A percentile compares a stretch with the other conserved stretches of the same genome.
Conservation (phyloP, 2,888 invertebrate genomes). For the Ennomos erosarius region DNA sequence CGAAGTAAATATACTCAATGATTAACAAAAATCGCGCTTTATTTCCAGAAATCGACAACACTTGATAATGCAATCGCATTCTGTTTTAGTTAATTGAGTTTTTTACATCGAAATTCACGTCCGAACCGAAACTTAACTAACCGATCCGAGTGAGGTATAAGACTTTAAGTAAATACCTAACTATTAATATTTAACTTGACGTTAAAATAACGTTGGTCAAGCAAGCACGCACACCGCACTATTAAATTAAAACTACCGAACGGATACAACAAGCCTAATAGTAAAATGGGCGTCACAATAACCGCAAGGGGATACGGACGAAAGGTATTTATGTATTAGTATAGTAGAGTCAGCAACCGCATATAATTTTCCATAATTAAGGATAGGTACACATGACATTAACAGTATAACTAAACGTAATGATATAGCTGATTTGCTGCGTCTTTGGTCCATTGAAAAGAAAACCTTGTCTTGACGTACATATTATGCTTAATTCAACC, state of each 20-base stretch:
- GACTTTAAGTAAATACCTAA: constrained; percentile 40
- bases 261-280: not conserved
- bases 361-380: not conserved
- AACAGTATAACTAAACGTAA: no score
- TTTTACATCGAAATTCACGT: constrained; percentile 29
- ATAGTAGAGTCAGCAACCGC: constrained; percentile 6
- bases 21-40: constrained; percentile 41
- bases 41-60: constrained; percentile 39
- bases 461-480: no score
- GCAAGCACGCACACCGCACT: constrained; percentile 44
- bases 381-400: no score
- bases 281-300: not conserved
- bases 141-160: constrained; percentile 20
- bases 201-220: constrained; percentile 46
- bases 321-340: not conserved
- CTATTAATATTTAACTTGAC: constrained; percentile 41
- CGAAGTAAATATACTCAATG: constrained; percentile 14
- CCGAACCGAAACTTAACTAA: constrained; percentile 35
- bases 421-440: no score
- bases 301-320: not conserved
- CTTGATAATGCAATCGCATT: constrained; percentile 28
- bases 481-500: no score
- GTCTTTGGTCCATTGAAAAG: no score
- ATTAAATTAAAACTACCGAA: constrained; percentile 43
- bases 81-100: constrained; percentile 28